Base-by-base conservation (phyloP, 2,888 invertebrate genomes). In the Acrocyrtus sp. region DNA sequence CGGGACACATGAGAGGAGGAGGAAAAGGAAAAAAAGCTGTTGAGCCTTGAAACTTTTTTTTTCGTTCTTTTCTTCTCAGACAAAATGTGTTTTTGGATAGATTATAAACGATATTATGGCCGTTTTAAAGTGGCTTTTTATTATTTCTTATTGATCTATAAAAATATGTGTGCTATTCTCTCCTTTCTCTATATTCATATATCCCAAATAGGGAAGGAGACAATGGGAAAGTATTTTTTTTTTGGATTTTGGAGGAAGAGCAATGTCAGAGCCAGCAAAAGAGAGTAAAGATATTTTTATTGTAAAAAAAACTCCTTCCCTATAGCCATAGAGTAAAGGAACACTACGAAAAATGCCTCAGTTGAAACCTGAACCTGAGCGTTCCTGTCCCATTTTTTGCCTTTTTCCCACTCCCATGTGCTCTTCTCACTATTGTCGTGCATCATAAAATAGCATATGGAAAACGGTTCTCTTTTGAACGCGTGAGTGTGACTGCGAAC, bases 101-200 rank as follows among this genome's bases (percentile, higher is more conserved):
- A 53, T 53, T 53, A 29, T 53, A 53, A 50, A 53, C 34, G 29
- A 2, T 17, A 29, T 53, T 27, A 12, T 1, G 27, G 17, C 17
- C 17, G 53, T 53, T 34, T 27, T 53, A 53, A 53, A 53, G 53
- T 53, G 53, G 53, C 17, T 53, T 53, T 53, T 53, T 53, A n/a
- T 53, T 29, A 29, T 53, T 53, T 53, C 53, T 53, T 53, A 53
- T 53, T 53, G 53, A 53, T 53, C 53, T 53, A 53, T 53, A 53
- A 53, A 51, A 47, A 53, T 29, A 29, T 29, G 29, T 17, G 15
- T 50, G 26, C 24, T 50, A 21, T 50, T 50, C 26, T 24, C 26
- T 24, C 26, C n/a, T 26, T 50, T 26, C 24, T 19, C 50, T 27
- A 17, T 6, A 26, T 26, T 50, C 24, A 50, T 50, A 50, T 15